Evolutionary conservation across 2,797 vertebrate species (phyloP).

Genomic region (Presbytis comata): DNA sequence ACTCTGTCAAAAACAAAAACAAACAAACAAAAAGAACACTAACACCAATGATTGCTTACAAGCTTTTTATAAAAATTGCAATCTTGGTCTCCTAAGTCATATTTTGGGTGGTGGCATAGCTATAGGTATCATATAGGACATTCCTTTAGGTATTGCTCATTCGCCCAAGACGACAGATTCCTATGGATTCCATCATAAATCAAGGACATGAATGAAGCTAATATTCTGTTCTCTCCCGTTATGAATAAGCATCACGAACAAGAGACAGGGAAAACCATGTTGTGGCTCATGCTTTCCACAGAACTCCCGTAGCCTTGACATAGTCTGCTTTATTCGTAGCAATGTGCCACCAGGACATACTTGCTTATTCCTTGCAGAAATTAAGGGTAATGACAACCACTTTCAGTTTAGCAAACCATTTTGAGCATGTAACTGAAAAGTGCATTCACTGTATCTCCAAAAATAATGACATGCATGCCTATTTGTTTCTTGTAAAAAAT

Average conservation of each 20-base stretch:
- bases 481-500: neutral
- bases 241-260: too few relatives aligned
- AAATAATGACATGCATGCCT: neutral
- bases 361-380: neutral
- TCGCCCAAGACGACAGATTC: too few relatives aligned
- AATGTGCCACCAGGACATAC: neutral
- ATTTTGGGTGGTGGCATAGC: neutral
- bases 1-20: too few relatives aligned
- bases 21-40: too few relatives aligned
- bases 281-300: neutral
- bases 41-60: too few relatives aligned
- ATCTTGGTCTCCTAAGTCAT: neutral
- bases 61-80: too few relatives aligned
- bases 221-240: neutral
- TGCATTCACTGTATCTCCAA: neutral
- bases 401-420: neutral
- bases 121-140: rapidly evolving
- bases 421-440: neutral
- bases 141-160: neutral
- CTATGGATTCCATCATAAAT: too few relatives aligned
- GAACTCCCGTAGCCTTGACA: neutral
- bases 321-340: neutral
- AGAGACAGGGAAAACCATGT: too few relatives aligned
- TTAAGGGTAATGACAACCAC: neutral
- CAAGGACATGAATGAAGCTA: neutral